phyloP scores from a whole-genome alignment of 1,140 invertebrate genomes.

The Danaus plexippus region DNA sequence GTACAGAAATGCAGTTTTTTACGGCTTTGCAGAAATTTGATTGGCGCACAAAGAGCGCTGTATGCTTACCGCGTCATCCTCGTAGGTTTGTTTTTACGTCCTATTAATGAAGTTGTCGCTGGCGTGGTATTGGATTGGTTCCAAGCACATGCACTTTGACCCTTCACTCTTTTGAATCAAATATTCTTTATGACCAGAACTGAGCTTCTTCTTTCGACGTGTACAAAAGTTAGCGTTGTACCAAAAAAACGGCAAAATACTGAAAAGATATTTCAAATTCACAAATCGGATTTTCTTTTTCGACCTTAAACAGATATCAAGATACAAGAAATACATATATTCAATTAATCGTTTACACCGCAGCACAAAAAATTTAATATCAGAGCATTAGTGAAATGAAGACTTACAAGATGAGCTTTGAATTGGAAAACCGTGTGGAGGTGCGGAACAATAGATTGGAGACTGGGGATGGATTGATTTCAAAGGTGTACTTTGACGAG shows the following conservation, averaged over 20 bases:
- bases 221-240: not conserved
- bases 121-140: constrained; percentile 8
- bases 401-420: constrained; percentile 17
- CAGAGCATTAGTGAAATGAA: not conserved
- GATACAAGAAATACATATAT: no score
- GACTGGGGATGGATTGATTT: constrained; percentile 10
- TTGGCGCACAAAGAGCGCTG: constrained; percentile 36
- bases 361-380: not conserved
- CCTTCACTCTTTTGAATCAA: constrained; percentile 1
- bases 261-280: not conserved
- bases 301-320: no score
- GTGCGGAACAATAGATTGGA: constrained; percentile 2
- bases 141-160: constrained; percentile 1
- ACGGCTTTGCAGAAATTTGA: constrained; percentile 33
- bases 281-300: not conserved
- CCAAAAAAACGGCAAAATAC: not conserved
- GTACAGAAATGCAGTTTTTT: constrained; percentile 23
- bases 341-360: no score
- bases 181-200: not conserved
- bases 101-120: constrained; percentile 43
- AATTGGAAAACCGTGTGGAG: constrained; percentile 13
- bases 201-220: no score
- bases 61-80: constrained; percentile 17
- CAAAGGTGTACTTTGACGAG: constrained; percentile 3
- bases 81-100: constrained; percentile 29